Conservation (phyloP, 2,888 invertebrate species). For the Boloria euphrosyne region DNA sequence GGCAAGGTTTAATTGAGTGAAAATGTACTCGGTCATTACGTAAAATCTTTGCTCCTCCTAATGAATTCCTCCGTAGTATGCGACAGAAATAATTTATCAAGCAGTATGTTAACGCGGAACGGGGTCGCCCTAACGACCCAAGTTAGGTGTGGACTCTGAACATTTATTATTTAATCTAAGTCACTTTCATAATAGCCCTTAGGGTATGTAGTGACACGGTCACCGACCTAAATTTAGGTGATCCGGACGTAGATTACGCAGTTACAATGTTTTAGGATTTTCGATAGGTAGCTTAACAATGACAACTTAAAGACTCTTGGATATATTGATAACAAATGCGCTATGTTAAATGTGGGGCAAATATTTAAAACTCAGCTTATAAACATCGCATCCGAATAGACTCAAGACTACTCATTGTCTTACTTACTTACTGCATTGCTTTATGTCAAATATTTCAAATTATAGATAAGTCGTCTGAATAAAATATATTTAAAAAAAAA, state of each 20-base stretch:
- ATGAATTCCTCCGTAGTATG: slow-evolving; percentile 38
- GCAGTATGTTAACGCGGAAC: slow-evolving; percentile 45
- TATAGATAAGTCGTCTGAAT: no score
- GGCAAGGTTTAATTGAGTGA: slow-evolving; percentile 32
- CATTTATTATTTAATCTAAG: slow-evolving; percentile 57
- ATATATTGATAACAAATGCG: no score
- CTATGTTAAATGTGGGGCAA: no score
- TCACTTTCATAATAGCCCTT: slow-evolving; percentile 40
- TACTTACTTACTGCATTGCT: no score
- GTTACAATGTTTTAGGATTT: slow-evolving; percentile 6
- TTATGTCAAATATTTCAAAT: no score
- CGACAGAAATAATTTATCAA: slow-evolving; percentile 41
- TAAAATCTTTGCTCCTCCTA: slow-evolving; percentile 34
- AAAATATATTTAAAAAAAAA: no score
- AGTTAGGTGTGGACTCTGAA: slow-evolving; percentile 53
- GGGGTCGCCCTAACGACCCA: slow-evolving; percentile 54
- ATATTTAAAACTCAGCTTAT: no score
- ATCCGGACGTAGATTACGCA: slow-evolving; percentile 25
- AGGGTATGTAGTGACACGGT: slow-evolving; percentile 32
- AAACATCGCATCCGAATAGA: no score
- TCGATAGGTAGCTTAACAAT: slow-evolving; percentile 5
- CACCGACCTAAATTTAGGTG: slow-evolving; percentile 29
- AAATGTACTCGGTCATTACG: slow-evolving; percentile 31
- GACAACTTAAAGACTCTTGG: not conserved
- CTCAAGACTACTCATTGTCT: no score